Evolutionary conservation across 2,797 vertebrate genomes (phyloP).

Genomic region (Eurystomus glaucurus): DNA sequence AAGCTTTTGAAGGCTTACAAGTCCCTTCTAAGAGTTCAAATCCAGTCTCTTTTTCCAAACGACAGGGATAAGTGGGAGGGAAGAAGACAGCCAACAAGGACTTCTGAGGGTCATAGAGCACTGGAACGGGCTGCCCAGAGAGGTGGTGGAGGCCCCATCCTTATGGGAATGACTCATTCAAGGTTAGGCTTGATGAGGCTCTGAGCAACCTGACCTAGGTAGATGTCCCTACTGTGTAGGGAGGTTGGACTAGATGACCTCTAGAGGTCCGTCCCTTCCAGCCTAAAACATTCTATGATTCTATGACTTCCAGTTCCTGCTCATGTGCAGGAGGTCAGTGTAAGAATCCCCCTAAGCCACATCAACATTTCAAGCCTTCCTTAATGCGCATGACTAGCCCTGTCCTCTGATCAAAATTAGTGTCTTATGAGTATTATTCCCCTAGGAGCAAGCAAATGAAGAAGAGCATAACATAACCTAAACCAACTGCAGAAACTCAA

Average conservation of each 20-base stretch:
- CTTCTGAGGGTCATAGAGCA: too few species aligned
- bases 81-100: not conserved
- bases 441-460: not conserved
- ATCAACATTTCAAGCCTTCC: not conserved
- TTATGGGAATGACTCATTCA: too few species aligned
- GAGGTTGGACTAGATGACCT: too few species aligned
- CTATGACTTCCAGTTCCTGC: not conserved
- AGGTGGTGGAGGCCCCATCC: too few species aligned
- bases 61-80: not conserved
- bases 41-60: not conserved
- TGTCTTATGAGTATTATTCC: not conserved
- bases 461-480: not conserved
- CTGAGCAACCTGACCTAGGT: too few species aligned
- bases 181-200: too few species aligned
- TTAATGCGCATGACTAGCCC: rapidly evolving
- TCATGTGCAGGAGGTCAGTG: not conserved
- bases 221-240: too few species aligned
- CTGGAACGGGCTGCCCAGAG: too few species aligned
- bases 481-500: not conserved
- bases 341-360: not conserved
- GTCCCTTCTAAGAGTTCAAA: not conserved
- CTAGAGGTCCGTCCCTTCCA: too few species aligned
- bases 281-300: too few species aligned
- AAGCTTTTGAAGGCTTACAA: not conserved
- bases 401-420: not conserved